Evolutionary conservation across 2,113 vertebrate genomes (phyloP).

Genomic region (Nyctereutes procyonoides): DNA sequence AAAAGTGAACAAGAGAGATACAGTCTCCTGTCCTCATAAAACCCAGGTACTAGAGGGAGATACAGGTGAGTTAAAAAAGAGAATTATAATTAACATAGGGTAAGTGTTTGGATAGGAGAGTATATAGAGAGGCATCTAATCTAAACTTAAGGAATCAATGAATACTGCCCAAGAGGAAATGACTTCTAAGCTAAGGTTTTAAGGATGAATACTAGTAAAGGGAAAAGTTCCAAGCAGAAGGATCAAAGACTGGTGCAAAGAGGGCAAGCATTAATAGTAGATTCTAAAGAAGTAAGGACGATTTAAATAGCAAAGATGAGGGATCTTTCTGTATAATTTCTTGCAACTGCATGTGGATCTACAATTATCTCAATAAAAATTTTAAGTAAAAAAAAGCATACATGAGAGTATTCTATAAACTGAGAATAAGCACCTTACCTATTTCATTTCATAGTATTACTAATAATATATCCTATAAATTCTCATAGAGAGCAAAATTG

Average conservation of each 20-base stretch:
- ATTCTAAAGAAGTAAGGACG: constrained; percentile 11
- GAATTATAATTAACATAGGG: background rate
- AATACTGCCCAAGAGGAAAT: constrained; percentile 1
- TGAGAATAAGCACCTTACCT: background rate
- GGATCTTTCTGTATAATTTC: background rate
- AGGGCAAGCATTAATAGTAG: background rate
- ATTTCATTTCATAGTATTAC: background rate
- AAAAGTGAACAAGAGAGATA: background rate
- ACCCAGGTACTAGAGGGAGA: background rate
- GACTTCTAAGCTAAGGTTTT: background rate
- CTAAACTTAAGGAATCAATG: constrained; percentile 21
- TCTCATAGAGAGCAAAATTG: background rate
- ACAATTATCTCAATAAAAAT: constrained; percentile 41
- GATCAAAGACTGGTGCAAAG: background rate
- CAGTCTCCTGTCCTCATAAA: background rate
- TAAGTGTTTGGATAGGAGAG: background rate
- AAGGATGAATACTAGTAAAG: background rate
- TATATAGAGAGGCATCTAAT: background rate
- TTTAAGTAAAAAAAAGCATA: background rate
- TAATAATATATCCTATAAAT: background rate
- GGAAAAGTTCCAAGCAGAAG: constrained; percentile 2
- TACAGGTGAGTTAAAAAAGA: background rate
- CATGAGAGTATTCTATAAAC: background rate
- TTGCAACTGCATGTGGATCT: background rate
- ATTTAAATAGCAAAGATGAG: background rate